These are phyloP conservation scores for Psilopogon haemacephalus DNA, from an alignment of 2,113 vertebrate species.

Conservation along the genomic window DNA sequence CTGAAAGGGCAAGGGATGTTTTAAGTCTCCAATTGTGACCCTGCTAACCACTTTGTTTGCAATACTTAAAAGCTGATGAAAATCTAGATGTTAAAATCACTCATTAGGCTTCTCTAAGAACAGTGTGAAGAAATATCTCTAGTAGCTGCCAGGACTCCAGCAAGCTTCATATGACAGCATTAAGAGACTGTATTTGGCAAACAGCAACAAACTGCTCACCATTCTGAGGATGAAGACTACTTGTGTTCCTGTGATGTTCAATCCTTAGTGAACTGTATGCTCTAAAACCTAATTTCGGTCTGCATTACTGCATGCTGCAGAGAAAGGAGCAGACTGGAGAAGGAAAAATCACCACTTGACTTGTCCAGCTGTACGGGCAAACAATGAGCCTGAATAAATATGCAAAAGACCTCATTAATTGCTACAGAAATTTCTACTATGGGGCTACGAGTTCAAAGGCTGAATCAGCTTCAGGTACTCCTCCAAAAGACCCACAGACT, in stretches of 20 bases:
- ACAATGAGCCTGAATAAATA: background rate
- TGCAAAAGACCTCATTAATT: background rate
- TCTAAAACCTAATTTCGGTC: background rate
- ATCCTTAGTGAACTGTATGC: background rate
- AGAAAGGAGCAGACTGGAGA: background rate
- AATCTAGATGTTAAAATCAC: background rate
- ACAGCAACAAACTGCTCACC: background rate
- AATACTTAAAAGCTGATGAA: background rate
- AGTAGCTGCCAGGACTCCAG: background rate
- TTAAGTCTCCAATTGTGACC: background rate
- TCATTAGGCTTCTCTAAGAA: background rate
- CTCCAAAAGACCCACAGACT: background rate
- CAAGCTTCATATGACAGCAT: background rate
- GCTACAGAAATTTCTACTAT: background rate
- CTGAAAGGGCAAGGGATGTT: background rate
- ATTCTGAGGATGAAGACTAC: background rate
- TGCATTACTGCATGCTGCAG: background rate
- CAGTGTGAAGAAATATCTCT: background rate
- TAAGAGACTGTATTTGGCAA: background rate
- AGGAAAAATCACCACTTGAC: background rate
- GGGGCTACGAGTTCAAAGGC: background rate
- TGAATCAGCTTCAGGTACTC: background rate
- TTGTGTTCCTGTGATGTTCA: background rate
- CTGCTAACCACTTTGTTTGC: background rate
- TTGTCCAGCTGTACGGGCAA: background rate